A percentile compares a stretch with the other conserved stretches of the same genome.
These are phyloP conservation scores for Drosophila sucinea DNA, from an alignment of 1,140 invertebrate species.

Conservation along the genomic window DNA sequence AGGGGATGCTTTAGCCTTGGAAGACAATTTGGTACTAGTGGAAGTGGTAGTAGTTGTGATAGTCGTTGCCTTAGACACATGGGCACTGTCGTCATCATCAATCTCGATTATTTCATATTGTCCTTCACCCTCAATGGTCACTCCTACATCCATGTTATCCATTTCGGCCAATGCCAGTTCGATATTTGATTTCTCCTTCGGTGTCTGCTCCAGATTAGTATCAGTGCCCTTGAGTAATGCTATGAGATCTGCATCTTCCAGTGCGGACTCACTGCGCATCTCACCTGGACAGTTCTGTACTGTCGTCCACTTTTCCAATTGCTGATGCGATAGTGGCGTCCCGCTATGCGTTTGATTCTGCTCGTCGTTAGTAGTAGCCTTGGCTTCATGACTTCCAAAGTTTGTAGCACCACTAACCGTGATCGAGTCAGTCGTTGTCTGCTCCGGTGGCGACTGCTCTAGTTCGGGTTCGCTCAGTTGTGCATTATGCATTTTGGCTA, in stretches of 20 bases:
- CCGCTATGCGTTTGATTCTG: constrained; percentile 2
- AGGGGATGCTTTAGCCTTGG: neutral
- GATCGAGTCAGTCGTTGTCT: neutral
- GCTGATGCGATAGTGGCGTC: constrained; percentile 10
- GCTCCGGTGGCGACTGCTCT: constrained; percentile 8
- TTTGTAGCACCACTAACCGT: constrained; percentile 9
- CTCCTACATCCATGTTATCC: constrained; percentile 60
- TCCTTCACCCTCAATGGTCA: constrained; percentile 77
- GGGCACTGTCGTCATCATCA: constrained; percentile 57
- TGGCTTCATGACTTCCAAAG: constrained; percentile 14
- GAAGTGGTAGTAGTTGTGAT: neutral
- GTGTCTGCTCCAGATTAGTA: constrained; percentile 30
- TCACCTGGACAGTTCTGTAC: constrained; percentile 9
- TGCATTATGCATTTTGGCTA: constrained; percentile 73
- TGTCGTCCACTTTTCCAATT: neutral
- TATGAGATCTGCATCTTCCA: constrained; percentile 76
- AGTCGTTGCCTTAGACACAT: constrained; percentile 16
- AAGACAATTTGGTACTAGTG: constrained; percentile 4
- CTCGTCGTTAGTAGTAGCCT: constrained; percentile 14
- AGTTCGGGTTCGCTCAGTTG: constrained; percentile 15
- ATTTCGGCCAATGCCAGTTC: constrained; percentile 50
- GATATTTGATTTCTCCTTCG: constrained; percentile 37
- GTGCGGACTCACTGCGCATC: constrained; percentile 18
- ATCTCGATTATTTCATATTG: constrained; percentile 81
- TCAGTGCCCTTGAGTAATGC: constrained; percentile 74